These are phyloP conservation scores for Struthio camelus DNA, from an alignment of 2,113 vertebrate species.

Conservation along the genomic window DNA sequence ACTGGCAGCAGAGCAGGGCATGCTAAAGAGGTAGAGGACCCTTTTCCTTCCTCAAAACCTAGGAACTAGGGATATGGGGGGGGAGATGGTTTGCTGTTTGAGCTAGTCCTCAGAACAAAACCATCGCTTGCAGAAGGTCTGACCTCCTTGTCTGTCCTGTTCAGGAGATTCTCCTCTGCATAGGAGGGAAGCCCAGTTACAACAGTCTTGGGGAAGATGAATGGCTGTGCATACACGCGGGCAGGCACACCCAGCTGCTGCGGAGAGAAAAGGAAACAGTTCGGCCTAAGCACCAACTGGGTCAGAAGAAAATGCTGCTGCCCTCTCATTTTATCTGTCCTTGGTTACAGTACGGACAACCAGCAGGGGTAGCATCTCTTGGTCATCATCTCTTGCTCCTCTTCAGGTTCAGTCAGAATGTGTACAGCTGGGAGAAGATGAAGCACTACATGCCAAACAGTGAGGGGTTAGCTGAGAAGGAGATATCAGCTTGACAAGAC, in stretches of 20 bases:
- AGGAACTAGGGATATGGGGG: background rate
- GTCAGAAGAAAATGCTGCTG: background rate
- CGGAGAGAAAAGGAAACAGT: background rate
- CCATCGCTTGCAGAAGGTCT: background rate
- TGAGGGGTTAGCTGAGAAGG: background rate
- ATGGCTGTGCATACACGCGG: background rate
- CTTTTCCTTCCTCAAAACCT: background rate
- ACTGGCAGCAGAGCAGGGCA: background rate
- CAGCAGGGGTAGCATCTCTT: background rate
- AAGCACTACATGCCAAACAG: background rate
- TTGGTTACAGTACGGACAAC: background rate
- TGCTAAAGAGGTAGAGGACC: background rate
- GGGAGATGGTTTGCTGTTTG: rapidly evolving
- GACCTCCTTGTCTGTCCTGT: background rate
- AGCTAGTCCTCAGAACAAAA: background rate
- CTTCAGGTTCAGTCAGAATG: background rate
- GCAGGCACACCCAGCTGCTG: background rate
- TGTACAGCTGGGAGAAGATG: background rate
- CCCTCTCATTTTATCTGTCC: background rate
- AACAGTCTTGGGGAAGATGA: background rate
- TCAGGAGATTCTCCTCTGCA: background rate
- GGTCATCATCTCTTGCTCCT: background rate
- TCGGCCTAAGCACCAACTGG: background rate
- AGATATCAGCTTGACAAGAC: background rate
- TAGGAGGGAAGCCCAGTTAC: background rate